phyloP scores from a whole-genome alignment of 2,113 vertebrate species.

The Mesembrinibis cayennensis region DNA sequence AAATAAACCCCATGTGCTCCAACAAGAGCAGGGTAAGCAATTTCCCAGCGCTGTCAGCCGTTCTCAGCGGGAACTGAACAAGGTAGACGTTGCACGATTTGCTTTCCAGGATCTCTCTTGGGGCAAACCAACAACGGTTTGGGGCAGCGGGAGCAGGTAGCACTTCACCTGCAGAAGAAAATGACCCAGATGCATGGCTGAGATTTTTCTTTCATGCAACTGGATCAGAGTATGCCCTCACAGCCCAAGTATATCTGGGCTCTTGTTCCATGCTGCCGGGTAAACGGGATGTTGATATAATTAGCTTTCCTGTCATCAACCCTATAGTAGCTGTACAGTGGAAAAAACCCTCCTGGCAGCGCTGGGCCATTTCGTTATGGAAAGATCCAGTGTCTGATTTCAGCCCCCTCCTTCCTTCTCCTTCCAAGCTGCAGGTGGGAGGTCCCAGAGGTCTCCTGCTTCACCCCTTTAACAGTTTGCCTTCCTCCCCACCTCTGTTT shows the following conservation, averaged over 20 bases:
- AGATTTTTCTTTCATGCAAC: neutral
- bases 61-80: neutral
- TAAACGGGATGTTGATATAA: conserved; percentile 68
- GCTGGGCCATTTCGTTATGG: neutral
- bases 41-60: neutral
- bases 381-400: conserved; percentile 23
- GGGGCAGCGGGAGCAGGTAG: neutral
- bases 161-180: neutral
- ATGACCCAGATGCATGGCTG: neutral
- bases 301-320: conserved; percentile 58
- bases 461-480: neutral
- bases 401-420: neutral
- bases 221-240: neutral
- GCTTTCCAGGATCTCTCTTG: neutral
- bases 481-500: neutral
- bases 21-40: neutral
- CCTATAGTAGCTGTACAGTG: conserved; percentile 21
- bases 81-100: accelerated
- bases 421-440: neutral
- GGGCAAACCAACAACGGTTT: neutral
- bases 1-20: neutral
- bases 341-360: conserved; percentile 47
- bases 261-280: neutral
- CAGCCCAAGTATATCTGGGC: neutral
- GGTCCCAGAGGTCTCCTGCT: neutral